Conservation (phyloP, 2,888 invertebrate genomes). For the Carterocephalus palaemon region DNA sequence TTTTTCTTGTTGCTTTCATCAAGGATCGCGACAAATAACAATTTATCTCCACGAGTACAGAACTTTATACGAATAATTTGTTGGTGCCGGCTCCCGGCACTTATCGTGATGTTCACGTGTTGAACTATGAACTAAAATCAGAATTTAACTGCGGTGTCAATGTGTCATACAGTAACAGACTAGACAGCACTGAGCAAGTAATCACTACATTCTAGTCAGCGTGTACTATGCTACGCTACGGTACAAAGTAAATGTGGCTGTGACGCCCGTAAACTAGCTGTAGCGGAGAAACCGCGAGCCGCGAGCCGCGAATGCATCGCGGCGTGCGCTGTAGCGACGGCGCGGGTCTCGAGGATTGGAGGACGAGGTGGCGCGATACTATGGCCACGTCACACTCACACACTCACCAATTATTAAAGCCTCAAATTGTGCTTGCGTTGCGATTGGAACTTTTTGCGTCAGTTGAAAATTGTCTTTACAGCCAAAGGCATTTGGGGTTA, state of each 20-base stretch:
- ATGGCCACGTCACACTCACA: slow-evolving; percentile 65
- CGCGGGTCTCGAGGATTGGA: slow-evolving; percentile 57
- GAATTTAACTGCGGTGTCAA: slow-evolving; percentile 26
- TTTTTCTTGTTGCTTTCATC: slow-evolving; percentile 1
- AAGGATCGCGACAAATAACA: slow-evolving; percentile 12
- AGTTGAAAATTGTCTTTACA: slow-evolving; percentile 29
- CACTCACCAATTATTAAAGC: slow-evolving; percentile 32
- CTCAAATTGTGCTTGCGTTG: slow-evolving; percentile 42
- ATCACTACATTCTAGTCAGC: too few relatives aligned
- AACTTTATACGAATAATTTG: slow-evolving; percentile 13
- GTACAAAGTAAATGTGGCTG: too few relatives aligned
- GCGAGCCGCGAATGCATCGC: slow-evolving; percentile 31
- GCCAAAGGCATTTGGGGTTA: slow-evolving; percentile 31
- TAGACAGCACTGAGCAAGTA: too few relatives aligned
- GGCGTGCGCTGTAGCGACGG: too few relatives aligned
- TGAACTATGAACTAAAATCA: slow-evolving; percentile 45
- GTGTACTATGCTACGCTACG: slow-evolving; percentile 1
- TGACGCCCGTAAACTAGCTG: too few relatives aligned
- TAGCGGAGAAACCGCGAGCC: too few relatives aligned
- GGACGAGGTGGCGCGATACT: slow-evolving; percentile 64
- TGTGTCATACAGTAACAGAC: too few relatives aligned
- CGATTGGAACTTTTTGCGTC: slow-evolving; percentile 37
- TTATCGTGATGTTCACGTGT: slow-evolving; percentile 46
- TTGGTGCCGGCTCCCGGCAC: too few relatives aligned
- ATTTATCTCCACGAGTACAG: slow-evolving; percentile 1